A percentile compares a stretch with the other conserved stretches of the same genome.
Evolutionary conservation across 2,113 vertebrate genomes (phyloP).

Genomic region (Sinocyclocheilus grahami): DNA sequence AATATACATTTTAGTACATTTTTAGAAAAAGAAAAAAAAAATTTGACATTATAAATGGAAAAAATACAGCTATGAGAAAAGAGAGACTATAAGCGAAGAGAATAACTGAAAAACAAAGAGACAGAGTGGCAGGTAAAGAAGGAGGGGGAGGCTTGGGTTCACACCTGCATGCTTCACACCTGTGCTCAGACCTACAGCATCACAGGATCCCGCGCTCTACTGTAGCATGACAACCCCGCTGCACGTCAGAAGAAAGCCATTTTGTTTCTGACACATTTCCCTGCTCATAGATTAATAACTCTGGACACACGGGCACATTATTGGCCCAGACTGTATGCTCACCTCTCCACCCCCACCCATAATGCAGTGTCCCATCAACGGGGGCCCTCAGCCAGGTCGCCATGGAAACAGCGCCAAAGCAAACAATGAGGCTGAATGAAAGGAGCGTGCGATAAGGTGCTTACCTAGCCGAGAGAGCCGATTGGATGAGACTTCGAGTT

Average conservation of each 20-base stretch:
- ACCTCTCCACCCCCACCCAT: conserved; percentile 55
- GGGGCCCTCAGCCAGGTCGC: conserved; percentile 71
- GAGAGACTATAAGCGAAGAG: background rate
- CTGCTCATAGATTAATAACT: conserved; percentile 61
- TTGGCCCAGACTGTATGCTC: conserved; percentile 66
- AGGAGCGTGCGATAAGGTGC: conserved; percentile 70
- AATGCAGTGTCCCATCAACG: conserved; percentile 72
- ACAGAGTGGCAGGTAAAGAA: conserved; percentile 37
- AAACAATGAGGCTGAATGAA: conserved; percentile 78
- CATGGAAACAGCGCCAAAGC: conserved; percentile 79
- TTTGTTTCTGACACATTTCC: conserved; percentile 64
- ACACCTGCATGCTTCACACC: conserved; percentile 57
- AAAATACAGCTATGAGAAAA: background rate
- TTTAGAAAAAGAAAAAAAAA: background rate
- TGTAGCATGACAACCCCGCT: conserved; percentile 55
- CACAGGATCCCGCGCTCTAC: conserved; percentile 44
- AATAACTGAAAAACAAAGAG: conserved; percentile 8
- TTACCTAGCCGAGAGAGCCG: conserved; percentile 65
- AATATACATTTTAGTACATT: background rate
- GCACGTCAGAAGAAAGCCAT: conserved; percentile 66
- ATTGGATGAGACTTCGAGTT: conserved; percentile 31
- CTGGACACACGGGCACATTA: conserved; percentile 57
- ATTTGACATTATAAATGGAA: no score
- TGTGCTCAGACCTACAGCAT: conserved; percentile 45
- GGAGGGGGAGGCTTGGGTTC: background rate